phyloP scores from a whole-genome alignment of 1,140 invertebrate genomes.

The Cydia amplana region DNA sequence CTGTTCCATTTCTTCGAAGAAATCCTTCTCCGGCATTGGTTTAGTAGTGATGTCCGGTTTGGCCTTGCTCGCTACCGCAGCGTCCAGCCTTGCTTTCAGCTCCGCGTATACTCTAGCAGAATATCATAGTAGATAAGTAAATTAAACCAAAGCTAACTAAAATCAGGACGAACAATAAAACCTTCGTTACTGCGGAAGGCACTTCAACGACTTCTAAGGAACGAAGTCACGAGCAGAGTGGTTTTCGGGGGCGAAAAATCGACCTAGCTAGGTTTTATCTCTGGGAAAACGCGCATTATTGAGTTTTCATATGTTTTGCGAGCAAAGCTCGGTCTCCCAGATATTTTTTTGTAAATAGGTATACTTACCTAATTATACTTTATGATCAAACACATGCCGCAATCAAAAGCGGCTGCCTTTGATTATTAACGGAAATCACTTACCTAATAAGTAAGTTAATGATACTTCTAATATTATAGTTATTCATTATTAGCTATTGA shows the following conservation, averaged over 20 bases:
- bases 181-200: not conserved
- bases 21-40: slow-evolving; percentile 39
- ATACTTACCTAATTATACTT: no score
- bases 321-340: no score
- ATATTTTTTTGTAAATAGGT: no score
- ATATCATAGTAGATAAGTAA: not conserved
- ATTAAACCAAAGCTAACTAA: not conserved
- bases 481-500: no score
- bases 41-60: slow-evolving; percentile 54
- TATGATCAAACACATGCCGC: not conserved
- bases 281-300: no score
- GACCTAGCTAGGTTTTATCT: no score
- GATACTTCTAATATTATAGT: not conserved
- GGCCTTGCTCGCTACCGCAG: slow-evolving; percentile 47
- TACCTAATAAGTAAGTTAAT: not conserved
- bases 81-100: slow-evolving; percentile 44
- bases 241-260: no score
- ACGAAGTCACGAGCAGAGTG: not conserved
- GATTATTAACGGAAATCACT: not conserved
- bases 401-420: not conserved
- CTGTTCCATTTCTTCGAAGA: slow-evolving; percentile 44
- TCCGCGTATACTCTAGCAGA: slow-evolving; percentile 56
- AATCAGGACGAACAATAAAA: not conserved
- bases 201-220: not conserved
- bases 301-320: no score